Evolutionary conservation across 1,140 invertebrate species (phyloP).

Genomic region (Procambarus clarkii): DNA sequence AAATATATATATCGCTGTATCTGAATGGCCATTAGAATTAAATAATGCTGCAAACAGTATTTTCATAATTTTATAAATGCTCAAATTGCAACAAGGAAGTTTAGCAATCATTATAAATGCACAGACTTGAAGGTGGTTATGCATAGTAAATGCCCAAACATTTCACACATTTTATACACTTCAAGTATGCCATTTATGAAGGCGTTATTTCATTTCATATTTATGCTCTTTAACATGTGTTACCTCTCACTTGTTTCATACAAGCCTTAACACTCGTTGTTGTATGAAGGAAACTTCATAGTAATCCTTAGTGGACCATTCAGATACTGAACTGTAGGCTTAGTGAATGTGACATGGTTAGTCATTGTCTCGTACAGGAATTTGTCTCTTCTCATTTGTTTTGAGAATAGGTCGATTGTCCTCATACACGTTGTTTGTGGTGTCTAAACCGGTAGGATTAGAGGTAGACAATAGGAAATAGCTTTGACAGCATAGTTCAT

Average conservation of each 20-base stretch:
- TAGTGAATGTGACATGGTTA: conserved; percentile 10
- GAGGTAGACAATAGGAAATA: neutral
- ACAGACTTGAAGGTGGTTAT: neutral
- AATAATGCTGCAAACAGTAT: neutral
- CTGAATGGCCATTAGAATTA: neutral
- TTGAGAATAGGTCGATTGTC: neutral
- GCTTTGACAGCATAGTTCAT: neutral
- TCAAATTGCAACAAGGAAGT: neutral
- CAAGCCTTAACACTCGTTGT: neutral
- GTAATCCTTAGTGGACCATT: conserved; percentile 8
- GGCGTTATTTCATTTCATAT: too few species aligned
- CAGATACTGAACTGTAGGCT: neutral
- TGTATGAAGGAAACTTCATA: neutral
- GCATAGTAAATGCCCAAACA: neutral
- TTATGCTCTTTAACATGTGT: too few species aligned
- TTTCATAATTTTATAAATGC: conserved; percentile 7
- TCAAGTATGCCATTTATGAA: neutral
- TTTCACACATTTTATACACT: neutral
- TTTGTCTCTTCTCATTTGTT: neutral
- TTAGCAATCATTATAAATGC: neutral
- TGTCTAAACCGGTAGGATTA: neutral
- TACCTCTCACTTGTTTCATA: neutral
- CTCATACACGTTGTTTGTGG: neutral
- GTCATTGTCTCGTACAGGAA: neutral
- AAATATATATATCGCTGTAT: neutral